Evolutionary conservation across 2,113 vertebrate genomes (phyloP).

Genomic region (Mesitornis unicolor): DNA sequence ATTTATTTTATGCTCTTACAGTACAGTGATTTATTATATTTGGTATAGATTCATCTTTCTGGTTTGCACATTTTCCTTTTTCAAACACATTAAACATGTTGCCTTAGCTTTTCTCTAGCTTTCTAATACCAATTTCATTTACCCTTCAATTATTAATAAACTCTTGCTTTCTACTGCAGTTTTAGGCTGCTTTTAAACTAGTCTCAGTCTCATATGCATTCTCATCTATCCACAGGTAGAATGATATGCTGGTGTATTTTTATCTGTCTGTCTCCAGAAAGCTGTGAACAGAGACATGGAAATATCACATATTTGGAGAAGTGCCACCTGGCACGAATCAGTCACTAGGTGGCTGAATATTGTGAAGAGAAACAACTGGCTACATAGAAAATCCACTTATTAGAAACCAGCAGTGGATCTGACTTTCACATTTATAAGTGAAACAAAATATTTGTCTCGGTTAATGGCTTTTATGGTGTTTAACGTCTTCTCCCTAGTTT

Average conservation of each 20-base stretch:
- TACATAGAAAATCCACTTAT: conserved; percentile 49
- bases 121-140: neutral
- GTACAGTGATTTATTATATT: neutral
- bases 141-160: neutral
- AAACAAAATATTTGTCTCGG: conserved; percentile 42
- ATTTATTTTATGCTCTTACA: neutral
- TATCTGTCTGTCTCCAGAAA: conserved; percentile 64
- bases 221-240: conserved; percentile 25
- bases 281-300: conserved; percentile 62
- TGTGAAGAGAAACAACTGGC: conserved; percentile 37
- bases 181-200: neutral
- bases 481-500: neutral
- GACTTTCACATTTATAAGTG: neutral
- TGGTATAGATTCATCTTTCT: neutral
- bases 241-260: conserved; percentile 43
- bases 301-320: conserved; percentile 61
- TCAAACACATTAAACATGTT: neutral
- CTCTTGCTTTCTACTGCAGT: neutral
- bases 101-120: neutral
- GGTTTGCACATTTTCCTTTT: neutral
- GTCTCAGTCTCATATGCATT: neutral
- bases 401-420: conserved; percentile 15
- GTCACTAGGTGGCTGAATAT: conserved; percentile 44
- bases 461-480: neutral
- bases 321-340: conserved; percentile 61